Evolutionary conservation across 2,797 vertebrate genomes (phyloP).

Genomic region (Loriculus beryllinus): DNA sequence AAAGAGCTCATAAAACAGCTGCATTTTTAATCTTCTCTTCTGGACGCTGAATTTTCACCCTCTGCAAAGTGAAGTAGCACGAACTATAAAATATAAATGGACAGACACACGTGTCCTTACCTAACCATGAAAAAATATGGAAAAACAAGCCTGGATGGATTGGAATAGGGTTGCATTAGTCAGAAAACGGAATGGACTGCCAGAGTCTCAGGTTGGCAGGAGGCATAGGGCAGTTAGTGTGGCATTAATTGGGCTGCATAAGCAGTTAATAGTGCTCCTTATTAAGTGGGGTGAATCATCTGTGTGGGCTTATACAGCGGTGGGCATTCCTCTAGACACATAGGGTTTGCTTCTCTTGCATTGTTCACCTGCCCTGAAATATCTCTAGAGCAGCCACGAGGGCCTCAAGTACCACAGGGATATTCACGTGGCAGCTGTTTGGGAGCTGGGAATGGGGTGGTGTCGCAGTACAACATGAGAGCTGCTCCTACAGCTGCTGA

Average conservation of each 20-base stretch:
- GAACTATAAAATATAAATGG: not conserved
- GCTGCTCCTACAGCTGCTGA: not conserved
- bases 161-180: not conserved
- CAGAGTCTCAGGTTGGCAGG: not conserved
- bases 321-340: not conserved
- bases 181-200: not conserved
- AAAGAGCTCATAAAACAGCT: not conserved
- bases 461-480: not conserved
- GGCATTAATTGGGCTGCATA: not conserved
- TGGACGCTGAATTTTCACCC: not conserved
- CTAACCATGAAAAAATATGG: not conserved
- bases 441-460: not conserved
- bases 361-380: not conserved
- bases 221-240: not conserved
- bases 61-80: not conserved
- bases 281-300: not conserved
- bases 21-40: not conserved
- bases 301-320: accelerated
- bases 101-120: not conserved
- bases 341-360: not conserved
- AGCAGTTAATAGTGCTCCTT: not conserved
- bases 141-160: not conserved
- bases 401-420: not conserved
- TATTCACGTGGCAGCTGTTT: not conserved
- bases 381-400: not conserved